Base-by-base conservation (phyloP, 2,888 invertebrate species). In the Eupithecia centaureata region DNA sequence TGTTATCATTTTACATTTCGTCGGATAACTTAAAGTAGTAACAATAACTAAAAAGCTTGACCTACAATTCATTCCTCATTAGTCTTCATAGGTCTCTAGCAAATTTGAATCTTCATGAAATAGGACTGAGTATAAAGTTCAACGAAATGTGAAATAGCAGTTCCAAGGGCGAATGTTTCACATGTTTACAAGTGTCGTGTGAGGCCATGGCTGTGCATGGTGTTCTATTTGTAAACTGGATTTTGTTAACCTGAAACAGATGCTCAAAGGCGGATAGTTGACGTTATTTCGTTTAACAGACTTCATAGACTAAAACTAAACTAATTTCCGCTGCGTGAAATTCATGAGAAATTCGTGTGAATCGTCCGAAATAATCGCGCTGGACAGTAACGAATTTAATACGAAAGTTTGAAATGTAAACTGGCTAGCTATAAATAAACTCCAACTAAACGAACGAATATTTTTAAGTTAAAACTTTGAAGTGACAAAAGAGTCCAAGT, bases 121-220 rank as follows among this genome's bases (percentile, higher is more conserved):
- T 64, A 52, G 35, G 12, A 54, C 35, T 56, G 38, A 38, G 57
- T 32, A 2, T 32, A 12, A 0, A 1, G 30, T 33, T 38, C 30
- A n/a, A 54, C 38, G 27, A 63, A 63, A 62, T 54, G 54, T 63
- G 15, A 63, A 52, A 59, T 52, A 58, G 15, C 35, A 15, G 32
- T 65, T 65, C 42, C 42, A 30, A 15, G 35, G 30, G 61, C 30
- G n/a, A 32, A 51, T 51, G 61, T 52, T 62, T 62, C 52, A 54
- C 33, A 51, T 13, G 30, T 33, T 35, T 57, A 33, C 61, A 62
- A 62, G 33, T 33, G 30, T 52, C 52, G 32, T 56, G 28, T 60
- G 25, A 22, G 30, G 52, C 57, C 38, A 61, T 58, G 33, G 30
- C 47, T n/a, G 15, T 61, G 61, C 47, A 61, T 32, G 51, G 61